Base-by-base conservation (phyloP, 2,797 vertebrate genomes). In the Triplophysa yarkandensis region DNA sequence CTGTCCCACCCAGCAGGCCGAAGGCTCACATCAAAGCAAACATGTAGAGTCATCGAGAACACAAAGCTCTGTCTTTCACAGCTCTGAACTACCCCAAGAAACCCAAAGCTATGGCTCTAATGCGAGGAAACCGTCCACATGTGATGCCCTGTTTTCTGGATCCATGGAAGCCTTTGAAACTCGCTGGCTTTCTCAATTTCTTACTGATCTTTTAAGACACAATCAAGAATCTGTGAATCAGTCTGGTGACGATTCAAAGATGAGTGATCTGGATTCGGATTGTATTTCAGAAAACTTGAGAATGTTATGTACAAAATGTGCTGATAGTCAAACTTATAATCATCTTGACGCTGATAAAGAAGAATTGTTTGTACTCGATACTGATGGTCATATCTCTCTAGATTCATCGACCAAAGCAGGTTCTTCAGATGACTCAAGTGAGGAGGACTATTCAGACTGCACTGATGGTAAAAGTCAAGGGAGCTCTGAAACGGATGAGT, bases 251-350 rank as follows among this genome's bases (percentile, higher is more conserved):
- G 48, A 74, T 14, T 50, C 36, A n/a, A 50, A 44, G 50, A 27
- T 8, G 1, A 48, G 55, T 43, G 73, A 46, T 32, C 3, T 17
- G 25, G 52, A 62, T 39, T 44, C 25, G 62, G 52, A 78, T 62
- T 63, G 8, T 19, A 65, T 64, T 54, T 16, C 39, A 75, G 72
- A 60, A 74, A 55, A 85, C 76, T 85, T 64, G 0, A 86, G 80
- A 48, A 82, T 71, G 0, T 82, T 86, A 50, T 93, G 91, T 88
- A 86, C 86, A 46, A 89, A 86, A 13, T 90, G 89, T 27, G 85
- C 90, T 30, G 84, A 86, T 68, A 30, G 23, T 50, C n/a, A 75
- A 82, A n/a, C 6, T 65, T 58, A 16, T 21, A 54, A 60, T 65
- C 19, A 64, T 60, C 30, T 10, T 21, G 43, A 62, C 0, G 76